Conservation (phyloP, 2,113 vertebrate genomes). For the Solenodon paradoxus region DNA sequence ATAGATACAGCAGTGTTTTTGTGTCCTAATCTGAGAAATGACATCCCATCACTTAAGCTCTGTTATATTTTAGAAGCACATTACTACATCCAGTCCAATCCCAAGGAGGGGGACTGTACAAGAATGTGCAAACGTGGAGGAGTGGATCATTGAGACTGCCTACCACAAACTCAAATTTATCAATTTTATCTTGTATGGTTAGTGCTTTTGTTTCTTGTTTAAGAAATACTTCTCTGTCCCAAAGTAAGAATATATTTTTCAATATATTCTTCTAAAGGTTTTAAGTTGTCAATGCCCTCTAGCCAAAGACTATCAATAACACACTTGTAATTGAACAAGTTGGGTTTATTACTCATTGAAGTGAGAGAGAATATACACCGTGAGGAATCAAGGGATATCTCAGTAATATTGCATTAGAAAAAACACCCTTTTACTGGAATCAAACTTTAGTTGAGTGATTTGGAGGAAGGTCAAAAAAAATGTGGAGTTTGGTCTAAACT, state of each 20-base stretch:
- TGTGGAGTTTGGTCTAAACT: neutral
- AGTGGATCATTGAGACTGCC: neutral
- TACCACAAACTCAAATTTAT: neutral
- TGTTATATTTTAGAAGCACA: neutral
- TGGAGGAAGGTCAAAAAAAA: neutral
- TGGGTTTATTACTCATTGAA: no score
- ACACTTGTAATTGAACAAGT: neutral
- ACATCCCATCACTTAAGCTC: neutral
- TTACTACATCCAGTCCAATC: neutral
- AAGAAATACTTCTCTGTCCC: neutral
- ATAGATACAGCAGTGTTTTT: neutral
- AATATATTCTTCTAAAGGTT: slow-evolving; percentile 14
- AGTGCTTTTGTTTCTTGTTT: neutral
- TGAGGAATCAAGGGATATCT: neutral
- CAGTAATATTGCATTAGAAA: neutral
- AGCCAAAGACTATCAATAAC: neutral
- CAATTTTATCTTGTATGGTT: neutral
- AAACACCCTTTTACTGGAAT: neutral
- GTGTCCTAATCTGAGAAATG: neutral
- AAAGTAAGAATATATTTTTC: slow-evolving; percentile 12
- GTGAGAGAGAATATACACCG: neutral
- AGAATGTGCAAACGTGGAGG: neutral
- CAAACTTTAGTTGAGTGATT: neutral
- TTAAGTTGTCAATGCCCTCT: neutral
- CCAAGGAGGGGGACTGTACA: neutral